phyloP scores from a whole-genome alignment of 2,797 vertebrate species.

The Lepus oiostolus region DNA sequence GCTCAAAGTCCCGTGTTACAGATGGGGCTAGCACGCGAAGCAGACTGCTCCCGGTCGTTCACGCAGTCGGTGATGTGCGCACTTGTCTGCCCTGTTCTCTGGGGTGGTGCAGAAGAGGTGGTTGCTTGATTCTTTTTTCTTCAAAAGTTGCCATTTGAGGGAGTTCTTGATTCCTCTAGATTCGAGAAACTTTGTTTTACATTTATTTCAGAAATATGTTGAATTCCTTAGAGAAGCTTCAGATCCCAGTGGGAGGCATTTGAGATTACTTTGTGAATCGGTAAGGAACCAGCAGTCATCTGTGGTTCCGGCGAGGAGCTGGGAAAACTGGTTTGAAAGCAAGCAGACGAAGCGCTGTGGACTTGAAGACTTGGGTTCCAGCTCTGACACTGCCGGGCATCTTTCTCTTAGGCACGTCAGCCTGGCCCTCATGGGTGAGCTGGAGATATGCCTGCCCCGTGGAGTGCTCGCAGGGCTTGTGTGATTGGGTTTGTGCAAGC shows the following conservation, averaged over 20 bases:
- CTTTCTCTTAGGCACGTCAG: neutral
- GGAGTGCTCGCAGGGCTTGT: neutral
- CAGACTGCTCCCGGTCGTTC: no score
- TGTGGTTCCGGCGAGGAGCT: neutral
- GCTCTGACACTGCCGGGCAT: neutral
- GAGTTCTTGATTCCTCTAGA: slow-evolving; percentile 1
- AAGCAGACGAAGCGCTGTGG: neutral
- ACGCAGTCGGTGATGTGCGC: no score
- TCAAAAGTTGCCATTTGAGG: neutral
- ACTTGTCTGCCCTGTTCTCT: neutral
- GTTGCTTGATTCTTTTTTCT: slow-evolving; percentile 19
- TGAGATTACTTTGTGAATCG: neutral
- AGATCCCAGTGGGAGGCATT: slow-evolving; percentile 11
- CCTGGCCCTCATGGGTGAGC: neutral
- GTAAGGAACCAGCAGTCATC: slow-evolving; percentile 13
- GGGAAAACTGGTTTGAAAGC: neutral
- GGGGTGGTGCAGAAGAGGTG: neutral
- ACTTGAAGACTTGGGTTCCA: neutral
- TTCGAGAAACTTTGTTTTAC: slow-evolving; percentile 46
- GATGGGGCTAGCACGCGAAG: no score
- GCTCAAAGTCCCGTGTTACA: neutral
- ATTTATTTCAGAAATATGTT: slow-evolving; percentile 43
- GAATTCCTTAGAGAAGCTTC: slow-evolving; percentile 41
- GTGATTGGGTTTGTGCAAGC: neutral
- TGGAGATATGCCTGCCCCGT: neutral